Evolutionary conservation across 2,113 vertebrate species (phyloP), one percentile per base, ranked within the genome.

Genomic region (Monopterus albus): DNA sequence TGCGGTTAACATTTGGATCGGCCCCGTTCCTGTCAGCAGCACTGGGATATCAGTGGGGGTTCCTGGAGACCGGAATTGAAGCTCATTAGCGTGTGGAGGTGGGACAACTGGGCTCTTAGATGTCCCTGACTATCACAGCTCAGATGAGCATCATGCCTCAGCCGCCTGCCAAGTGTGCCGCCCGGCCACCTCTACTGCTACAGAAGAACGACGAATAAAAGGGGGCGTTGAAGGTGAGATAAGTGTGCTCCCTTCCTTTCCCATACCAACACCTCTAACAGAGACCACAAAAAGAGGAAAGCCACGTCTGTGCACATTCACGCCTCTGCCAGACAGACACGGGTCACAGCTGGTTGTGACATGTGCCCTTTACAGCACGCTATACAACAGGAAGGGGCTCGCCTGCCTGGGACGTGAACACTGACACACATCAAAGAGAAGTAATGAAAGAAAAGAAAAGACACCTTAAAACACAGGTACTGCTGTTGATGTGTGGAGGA

Each of bases 201-300:
- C 28, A 10, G 40, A 0, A 46, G 0, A 3, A 51, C 18, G 4
- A 21, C 1, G 7, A 43, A 31, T 46, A 12, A 40, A 42, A 15
- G 61, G 39, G 4, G 42, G 2, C 0, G 12, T 6, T 1, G 7
- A 1, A 61, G 69, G 70, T 68, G 86, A 78, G 61, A 76, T 49
- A 91, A 90, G 89, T 85, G 87, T 78, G 88, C 64, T 18, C 13
- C 25, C 46, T 75, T 72, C 72, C 78, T 83, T 5, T 79, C 78
- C 72, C 78, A 42, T 1, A 1, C 2, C 2, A 1, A 69, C 71
- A 15, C 67, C 45, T 74, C 65, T 5, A 13, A 7, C 25, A 0
- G 1, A 31, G 29, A 31, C 8, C 29, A 7, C 8, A 5, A 6
- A 7, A 31, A 31, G 29, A 6, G 29, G 29, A 31, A 6, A 6